phyloP scores from a whole-genome alignment of 2,113 vertebrate genomes.

The Muntiacus muntjak region DNA sequence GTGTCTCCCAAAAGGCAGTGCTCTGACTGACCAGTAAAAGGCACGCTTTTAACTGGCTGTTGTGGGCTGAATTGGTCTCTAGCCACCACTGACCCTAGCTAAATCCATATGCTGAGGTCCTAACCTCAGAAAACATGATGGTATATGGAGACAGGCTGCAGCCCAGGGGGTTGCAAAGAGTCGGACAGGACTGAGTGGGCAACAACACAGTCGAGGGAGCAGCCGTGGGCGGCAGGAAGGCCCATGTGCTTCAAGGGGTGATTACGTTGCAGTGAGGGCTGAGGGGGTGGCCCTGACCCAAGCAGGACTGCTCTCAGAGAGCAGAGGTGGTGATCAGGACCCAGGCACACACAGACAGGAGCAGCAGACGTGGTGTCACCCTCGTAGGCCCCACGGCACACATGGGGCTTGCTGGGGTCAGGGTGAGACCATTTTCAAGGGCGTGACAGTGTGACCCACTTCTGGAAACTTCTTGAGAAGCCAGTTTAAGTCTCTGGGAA shows the following conservation, averaged over 20 bases:
- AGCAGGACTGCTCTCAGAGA: background rate
- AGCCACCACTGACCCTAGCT: background rate
- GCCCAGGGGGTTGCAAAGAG: too few relatives aligned
- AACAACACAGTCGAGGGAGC: too few relatives aligned
- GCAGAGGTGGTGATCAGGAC: background rate
- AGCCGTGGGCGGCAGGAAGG: too few relatives aligned
- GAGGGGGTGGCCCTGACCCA: background rate
- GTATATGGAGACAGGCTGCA: background rate
- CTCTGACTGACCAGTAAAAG: background rate
- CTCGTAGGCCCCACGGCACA: rapidly evolving
- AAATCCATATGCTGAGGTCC: background rate
- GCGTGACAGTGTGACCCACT: background rate
- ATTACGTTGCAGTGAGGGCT: background rate
- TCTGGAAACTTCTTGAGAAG: background rate
- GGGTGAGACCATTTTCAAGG: background rate
- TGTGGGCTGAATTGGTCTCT: background rate
- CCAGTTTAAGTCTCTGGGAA: background rate
- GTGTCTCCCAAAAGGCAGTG: background rate
- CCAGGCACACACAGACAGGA: too few relatives aligned
- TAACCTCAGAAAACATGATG: background rate
- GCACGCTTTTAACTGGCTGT: background rate
- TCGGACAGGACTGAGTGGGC: too few relatives aligned
- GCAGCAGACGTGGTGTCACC: background rate
- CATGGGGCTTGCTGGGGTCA: background rate
- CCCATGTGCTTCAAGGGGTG: background rate